Evolutionary conservation across 2,113 vertebrate species (phyloP), one percentile per base, ranked within the genome.

Genomic region (Camelus bactrianus): DNA sequence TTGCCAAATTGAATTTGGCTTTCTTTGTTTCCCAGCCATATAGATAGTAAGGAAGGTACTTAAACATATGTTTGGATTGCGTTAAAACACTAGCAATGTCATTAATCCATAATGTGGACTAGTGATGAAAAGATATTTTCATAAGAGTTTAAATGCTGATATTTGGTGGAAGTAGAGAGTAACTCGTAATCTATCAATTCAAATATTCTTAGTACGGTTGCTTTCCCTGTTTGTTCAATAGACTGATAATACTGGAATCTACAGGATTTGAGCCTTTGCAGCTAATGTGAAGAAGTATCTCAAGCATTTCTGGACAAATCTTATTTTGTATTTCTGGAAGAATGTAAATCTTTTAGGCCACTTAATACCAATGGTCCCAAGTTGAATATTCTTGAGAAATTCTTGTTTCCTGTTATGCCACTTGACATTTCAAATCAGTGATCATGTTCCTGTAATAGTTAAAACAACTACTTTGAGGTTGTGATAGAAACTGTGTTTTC

Each of bases 211-310:
- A 72, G 73, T 93, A 91, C 64, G 16, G 56, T 64, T 86, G 73
- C 60, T 75, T 94, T 91, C 81, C 91, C 83, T 94, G 4, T 96
- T 94, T 96, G 89, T 97, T 95, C 64, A 89, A 62, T 92, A 97
- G 93, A 38, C 92, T 97, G 97, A 96, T 98, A 96, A 97, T 98
- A 98, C 98, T 96, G 96, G 96, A 97, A 94, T 93, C 0, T 62
- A 89, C 22, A 94, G 93, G 97, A 87, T 96, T 94, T 96, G 97
- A 96, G 96, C 97, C 96, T 98, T 98, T 96, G 96, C 84, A 91
- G 70, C 35, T 96, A 98, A 96, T 54, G 65, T 96, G 91, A 98
- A 98, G 97, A 97, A 98, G 32, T 94, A 69, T 97, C 89, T 97
- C 87, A 70, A 9, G 95, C 80, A 50, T 98, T 98, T 97, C 94